A percentile compares a stretch with the other conserved stretches of the same genome.
Evolutionary conservation across 23 tunicate genomes (phyloP).

Genomic region (Styela plicata): DNA sequence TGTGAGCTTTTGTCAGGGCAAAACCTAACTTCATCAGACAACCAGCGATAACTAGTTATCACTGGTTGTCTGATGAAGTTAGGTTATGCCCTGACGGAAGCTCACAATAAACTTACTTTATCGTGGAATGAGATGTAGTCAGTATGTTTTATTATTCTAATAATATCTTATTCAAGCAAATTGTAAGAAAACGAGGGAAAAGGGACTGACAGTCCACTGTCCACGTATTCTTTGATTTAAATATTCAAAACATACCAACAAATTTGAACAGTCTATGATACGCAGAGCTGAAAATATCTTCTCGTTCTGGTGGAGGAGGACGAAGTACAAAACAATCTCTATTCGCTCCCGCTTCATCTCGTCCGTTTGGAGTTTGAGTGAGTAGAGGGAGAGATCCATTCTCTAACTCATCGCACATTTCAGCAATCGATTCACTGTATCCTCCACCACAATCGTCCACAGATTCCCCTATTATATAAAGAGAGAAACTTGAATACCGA

Average conservation of each 20-base stretch:
- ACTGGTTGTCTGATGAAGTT: too few species aligned
- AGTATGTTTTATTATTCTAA: too few species aligned
- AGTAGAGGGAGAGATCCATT: conserved; percentile 69
- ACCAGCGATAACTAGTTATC: too few species aligned
- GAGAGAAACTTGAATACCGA: too few species aligned
- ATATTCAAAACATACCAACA: conserved; percentile 27
- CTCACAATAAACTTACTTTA: too few species aligned
- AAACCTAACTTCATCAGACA: too few species aligned
- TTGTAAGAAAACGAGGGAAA: too few species aligned
- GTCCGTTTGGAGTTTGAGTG: conserved; percentile 63
- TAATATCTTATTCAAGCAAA: too few species aligned
- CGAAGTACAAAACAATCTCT: conserved; percentile 62
- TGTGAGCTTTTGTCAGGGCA: too few species aligned
- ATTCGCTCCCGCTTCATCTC: conserved; percentile 73
- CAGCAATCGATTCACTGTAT: conserved; percentile 84
- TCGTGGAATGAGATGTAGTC: too few species aligned
- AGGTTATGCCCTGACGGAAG: too few species aligned
- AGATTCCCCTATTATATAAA: conserved; percentile 53
- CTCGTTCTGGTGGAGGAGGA: conserved; percentile 3
- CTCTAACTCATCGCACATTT: conserved; percentile 86
- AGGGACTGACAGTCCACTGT: not conserved
- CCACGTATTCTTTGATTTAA: not conserved
- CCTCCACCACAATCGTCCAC: conserved; percentile 96
- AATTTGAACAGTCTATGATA: conserved; percentile 43
- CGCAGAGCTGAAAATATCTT: not conserved